A percentile compares a stretch with the other conserved stretches of the same genome.
Conservation (phyloP, 2,113 vertebrate genomes). For the Rostratula benghalensis region DNA sequence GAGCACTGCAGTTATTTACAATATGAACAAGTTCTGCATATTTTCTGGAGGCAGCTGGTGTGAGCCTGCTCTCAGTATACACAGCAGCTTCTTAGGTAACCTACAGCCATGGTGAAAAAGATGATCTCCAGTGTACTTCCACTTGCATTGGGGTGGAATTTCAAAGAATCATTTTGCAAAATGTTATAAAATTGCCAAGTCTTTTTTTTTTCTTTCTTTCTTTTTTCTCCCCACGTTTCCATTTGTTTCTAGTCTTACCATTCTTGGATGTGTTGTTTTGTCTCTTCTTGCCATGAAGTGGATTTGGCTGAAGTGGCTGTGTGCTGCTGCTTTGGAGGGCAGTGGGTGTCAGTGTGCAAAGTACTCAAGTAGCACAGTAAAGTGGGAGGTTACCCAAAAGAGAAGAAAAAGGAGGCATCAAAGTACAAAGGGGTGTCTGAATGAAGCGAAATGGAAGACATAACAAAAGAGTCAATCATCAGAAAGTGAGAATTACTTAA, state of each 20-base stretch:
- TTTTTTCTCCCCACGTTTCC: background rate
- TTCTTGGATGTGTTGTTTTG: background rate
- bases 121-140: background rate
- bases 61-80: background rate
- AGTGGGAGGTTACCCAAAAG: background rate
- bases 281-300: background rate
- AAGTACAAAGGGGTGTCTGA: background rate
- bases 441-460: background rate
- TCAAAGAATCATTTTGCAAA: background rate
- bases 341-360: background rate
- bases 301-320: background rate
- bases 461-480: background rate
- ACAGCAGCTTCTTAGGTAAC: background rate
- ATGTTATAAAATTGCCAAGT: background rate
- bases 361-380: background rate
- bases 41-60: background rate
- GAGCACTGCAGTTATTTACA: conserved; percentile 16
- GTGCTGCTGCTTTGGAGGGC: background rate
- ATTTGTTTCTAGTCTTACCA: background rate
- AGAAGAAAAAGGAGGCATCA: background rate
- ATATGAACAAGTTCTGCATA: background rate
- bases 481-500: background rate
- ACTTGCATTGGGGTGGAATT: background rate
- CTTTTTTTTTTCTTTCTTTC: no score
- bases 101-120: background rate